Conservation (phyloP, 2,797 vertebrate genomes). For the Chrosomus eos region DNA sequence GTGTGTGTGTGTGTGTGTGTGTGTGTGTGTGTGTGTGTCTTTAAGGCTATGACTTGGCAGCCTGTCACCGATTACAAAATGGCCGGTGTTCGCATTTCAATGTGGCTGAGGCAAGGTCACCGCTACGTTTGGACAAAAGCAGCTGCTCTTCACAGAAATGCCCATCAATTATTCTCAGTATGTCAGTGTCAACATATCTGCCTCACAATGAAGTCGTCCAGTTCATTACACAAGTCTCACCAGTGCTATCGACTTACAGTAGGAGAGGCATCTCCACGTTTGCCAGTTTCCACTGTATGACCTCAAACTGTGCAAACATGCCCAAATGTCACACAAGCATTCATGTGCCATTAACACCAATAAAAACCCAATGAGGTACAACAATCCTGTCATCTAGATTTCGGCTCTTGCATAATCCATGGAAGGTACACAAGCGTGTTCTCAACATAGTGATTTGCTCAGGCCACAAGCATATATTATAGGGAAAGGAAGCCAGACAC, state of each 20-base stretch:
- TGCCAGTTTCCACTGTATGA: slow-evolving; percentile 48
- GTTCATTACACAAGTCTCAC: slow-evolving; percentile 30
- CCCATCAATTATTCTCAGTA: slow-evolving; percentile 79
- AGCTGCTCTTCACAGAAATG: slow-evolving; percentile 79
- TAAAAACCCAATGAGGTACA: slow-evolving; percentile 36
- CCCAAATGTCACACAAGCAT: slow-evolving; percentile 19
- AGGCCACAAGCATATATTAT: slow-evolving; percentile 71
- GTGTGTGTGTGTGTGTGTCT: slow-evolving; percentile 46
- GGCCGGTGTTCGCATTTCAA: slow-evolving; percentile 77
- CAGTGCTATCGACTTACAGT: slow-evolving; percentile 38
- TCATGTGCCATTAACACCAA: slow-evolving; percentile 11
- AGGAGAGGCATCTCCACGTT: slow-evolving; percentile 57
- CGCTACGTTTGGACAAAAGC: slow-evolving; percentile 76
- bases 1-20: slow-evolving; percentile 65
- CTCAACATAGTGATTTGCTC: slow-evolving; percentile 60
- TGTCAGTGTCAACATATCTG: slow-evolving; percentile 54
- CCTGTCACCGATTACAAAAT: slow-evolving; percentile 77
- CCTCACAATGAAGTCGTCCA: slow-evolving; percentile 40
- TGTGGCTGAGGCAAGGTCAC: slow-evolving; percentile 80
- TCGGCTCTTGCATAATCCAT: slow-evolving; percentile 38
- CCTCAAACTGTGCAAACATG: slow-evolving; percentile 44
- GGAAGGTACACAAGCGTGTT: slow-evolving; percentile 55
- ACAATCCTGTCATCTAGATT: slow-evolving; percentile 41
- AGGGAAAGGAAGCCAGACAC: slow-evolving; percentile 67
- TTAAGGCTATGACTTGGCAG: slow-evolving; percentile 78